phyloP scores from a whole-genome alignment of 2,797 vertebrate species.

The Oreochromis mossambicus region DNA sequence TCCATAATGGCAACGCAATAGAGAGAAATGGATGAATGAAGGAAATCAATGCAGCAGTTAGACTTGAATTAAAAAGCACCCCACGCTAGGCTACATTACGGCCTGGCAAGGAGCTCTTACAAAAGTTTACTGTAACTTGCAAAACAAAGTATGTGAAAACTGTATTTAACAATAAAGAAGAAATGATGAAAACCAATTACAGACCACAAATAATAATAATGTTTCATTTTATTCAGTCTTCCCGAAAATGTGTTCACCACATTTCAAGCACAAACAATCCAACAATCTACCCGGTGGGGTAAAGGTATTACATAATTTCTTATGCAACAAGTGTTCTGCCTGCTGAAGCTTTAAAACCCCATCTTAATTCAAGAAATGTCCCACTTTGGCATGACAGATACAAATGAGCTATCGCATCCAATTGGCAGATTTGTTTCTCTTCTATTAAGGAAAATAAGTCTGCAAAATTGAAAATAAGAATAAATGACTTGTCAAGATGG shows the following conservation, averaged over 20 bases:
- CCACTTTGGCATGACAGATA: slow-evolving; percentile 37
- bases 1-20: slow-evolving; percentile 39
- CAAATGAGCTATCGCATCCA: slow-evolving; percentile 51
- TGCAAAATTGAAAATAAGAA: slow-evolving; percentile 46
- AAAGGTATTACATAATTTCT: slow-evolving; percentile 2
- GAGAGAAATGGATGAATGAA: slow-evolving; percentile 37
- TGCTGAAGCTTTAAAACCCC: slow-evolving; percentile 21
- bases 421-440: slow-evolving; percentile 48
- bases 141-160: background rate
- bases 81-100: slow-evolving; percentile 3
- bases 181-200: background rate
- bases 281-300: background rate
- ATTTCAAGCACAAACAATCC: background rate
- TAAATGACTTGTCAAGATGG: slow-evolving; percentile 48
- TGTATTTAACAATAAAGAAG: background rate
- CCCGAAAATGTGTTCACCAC: background rate
- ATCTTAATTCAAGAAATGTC: slow-evolving; percentile 25
- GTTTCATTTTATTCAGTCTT: background rate
- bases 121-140: background rate
- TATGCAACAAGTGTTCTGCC: slow-evolving; percentile 17
- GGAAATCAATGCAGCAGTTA: slow-evolving; percentile 48
- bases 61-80: slow-evolving; percentile 41
- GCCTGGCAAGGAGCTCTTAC: background rate
- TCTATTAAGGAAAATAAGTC: slow-evolving; percentile 37
- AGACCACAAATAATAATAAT: background rate